These are phyloP conservation scores for Pogonomyrmex californicus DNA, from an alignment of 1,140 invertebrate species.

Conservation along the genomic window DNA sequence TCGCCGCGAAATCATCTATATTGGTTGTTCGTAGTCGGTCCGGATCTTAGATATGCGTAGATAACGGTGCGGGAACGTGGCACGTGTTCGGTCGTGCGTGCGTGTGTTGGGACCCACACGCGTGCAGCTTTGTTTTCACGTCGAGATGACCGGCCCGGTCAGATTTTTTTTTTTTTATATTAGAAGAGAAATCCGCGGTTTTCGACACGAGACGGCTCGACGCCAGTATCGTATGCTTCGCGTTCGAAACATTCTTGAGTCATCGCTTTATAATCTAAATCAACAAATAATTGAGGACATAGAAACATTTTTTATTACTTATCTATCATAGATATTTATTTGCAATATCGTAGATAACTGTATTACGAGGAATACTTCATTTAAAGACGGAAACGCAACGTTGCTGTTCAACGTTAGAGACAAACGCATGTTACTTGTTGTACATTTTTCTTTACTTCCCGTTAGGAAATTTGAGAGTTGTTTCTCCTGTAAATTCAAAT, in stretches of 20 bases:
- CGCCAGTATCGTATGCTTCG: slow-evolving; percentile 68
- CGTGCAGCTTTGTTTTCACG: slow-evolving; percentile 54
- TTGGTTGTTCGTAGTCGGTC: neutral
- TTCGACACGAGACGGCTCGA: slow-evolving; percentile 79
- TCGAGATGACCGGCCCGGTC: slow-evolving; percentile 70
- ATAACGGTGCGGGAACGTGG: slow-evolving; percentile 56
- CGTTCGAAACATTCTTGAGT: slow-evolving; percentile 29
- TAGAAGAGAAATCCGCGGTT: slow-evolving; percentile 72
- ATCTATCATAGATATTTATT: slow-evolving; percentile 5
- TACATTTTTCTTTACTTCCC: neutral
- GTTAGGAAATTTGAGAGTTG: slow-evolving; percentile 1
- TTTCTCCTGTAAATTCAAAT: slow-evolving; percentile 7
- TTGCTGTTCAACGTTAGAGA: neutral
- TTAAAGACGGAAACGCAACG: neutral
- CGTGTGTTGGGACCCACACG: slow-evolving; percentile 36
- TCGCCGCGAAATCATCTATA: neutral
- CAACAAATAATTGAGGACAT: neutral
- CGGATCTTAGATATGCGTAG: slow-evolving; percentile 43
- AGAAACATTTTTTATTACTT: neutral
- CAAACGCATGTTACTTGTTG: neutral
- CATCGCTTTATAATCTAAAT: neutral
- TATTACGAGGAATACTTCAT: too few relatives aligned
- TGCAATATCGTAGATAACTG: neutral
- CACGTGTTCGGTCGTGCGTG: slow-evolving; percentile 29
- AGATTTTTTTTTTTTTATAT: slow-evolving; percentile 66